Evolutionary conservation across 2,113 vertebrate species (phyloP), one percentile per base, ranked within the genome.

Genomic region (Dicerorhinus sumatrensis): DNA sequence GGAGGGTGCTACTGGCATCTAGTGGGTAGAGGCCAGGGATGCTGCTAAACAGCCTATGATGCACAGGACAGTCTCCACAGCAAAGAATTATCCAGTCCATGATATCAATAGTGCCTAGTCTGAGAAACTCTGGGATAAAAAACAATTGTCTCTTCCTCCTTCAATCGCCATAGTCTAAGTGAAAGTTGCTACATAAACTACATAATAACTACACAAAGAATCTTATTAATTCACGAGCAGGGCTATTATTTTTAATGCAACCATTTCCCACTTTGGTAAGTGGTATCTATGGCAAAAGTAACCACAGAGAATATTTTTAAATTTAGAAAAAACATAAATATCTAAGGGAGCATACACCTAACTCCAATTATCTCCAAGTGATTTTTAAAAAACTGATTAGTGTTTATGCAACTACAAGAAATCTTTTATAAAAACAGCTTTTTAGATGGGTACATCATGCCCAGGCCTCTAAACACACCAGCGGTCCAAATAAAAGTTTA

Each of bases 251-350:
- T 70, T 48, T 12, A 81, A 63, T 39, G 81, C 31, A 86, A 27
- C 88, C 62, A 73, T 46, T 79, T 96, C 36, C 60, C n/a, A 73
- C 62, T 79, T 85, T 63, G 23, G 73, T 69, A 76, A 75, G 16
- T 79, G 58, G 91, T 85, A 91, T 91, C 81, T 93, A 86, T 46
- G 94, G 67, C 69, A 96, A 97, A 95, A 92, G 83, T 76, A 89
- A 95, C 76, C 84, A 75, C 29, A 69, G 75, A 93, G 85, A 97
- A 97, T 65, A 88, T 48, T 96, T 88, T 65, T 54, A 84, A 95
- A 92, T 91, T 96, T 82, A 87, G 95, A 94, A 82, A 82, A 54
- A 48, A 83, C 31, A 77, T 85, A 94, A 87, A 56, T 88, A 77
- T 17, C 91, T 89, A 77, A 76, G 21, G 67, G n/a, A 75, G 72